These are phyloP conservation scores for Salmo trutta DNA, from an alignment of 2,797 vertebrate genomes.

Conservation along the genomic window DNA sequence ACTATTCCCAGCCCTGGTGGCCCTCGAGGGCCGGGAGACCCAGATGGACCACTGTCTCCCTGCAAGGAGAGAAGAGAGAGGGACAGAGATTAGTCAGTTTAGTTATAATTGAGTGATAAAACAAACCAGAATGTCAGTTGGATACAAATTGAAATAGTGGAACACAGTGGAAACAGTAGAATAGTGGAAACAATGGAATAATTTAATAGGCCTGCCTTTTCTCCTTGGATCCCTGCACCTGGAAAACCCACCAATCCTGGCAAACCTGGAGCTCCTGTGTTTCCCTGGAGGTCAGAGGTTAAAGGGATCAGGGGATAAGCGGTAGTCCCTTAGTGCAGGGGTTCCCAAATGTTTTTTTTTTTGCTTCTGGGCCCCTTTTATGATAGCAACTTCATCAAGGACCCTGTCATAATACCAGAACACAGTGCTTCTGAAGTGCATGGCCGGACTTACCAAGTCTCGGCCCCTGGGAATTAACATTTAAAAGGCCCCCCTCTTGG, in stretches of 20 bases:
- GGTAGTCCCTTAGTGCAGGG: neutral
- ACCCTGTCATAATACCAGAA: no score
- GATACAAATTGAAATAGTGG: no score
- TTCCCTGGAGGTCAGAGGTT: constrained; percentile 70
- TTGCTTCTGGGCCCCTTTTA: no score
- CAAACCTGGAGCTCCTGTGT: constrained; percentile 74
- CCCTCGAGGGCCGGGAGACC: constrained; percentile 72
- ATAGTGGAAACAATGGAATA: neutral
- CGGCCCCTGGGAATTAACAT: no score
- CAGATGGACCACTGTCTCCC: constrained; percentile 71
- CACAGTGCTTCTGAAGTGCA: no score
- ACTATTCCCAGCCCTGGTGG: constrained; percentile 63
- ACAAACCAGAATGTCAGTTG: neutral
- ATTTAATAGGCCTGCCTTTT: constrained; percentile 68
- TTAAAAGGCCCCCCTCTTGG: no score
- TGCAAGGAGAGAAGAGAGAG: constrained; percentile 42
- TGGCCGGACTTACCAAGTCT: no score
- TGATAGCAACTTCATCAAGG: no score
- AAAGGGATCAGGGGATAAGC: constrained; percentile 13
- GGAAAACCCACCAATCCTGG: constrained; percentile 77
- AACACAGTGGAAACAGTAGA: neutral
- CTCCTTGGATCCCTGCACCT: constrained; percentile 80
- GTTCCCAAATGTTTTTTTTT: neutral
- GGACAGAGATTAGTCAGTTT: neutral
- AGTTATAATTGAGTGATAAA: neutral